Evolutionary conservation across 2,888 invertebrate species (phyloP).

Genomic region (Carabus problematicus): DNA sequence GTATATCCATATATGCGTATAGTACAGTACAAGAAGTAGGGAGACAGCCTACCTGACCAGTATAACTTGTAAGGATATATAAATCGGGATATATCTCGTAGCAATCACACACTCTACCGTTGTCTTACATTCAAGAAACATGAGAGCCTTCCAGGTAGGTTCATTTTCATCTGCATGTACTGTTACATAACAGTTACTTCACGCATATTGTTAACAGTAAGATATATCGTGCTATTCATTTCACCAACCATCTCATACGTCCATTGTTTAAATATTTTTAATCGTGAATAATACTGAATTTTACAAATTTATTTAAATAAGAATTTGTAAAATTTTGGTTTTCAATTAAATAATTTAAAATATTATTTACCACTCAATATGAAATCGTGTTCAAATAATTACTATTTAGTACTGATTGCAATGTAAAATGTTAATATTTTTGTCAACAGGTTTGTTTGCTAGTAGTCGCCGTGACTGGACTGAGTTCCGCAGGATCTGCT

Average conservation of each 20-base stretch:
- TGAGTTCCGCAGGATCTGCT: conserved; percentile 15
- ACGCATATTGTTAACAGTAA: no score
- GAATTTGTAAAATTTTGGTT: no score
- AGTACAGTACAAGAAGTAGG: conserved; percentile 7
- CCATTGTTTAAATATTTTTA: no score
- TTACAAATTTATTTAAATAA: no score
- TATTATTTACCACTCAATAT: no score
- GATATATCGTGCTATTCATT: no score
- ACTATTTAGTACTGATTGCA: no score
- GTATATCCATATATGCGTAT: not conserved
- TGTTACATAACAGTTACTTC: conserved; percentile 12
- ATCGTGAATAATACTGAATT: no score
- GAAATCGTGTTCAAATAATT: no score
- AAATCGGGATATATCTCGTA: conserved; percentile 38
- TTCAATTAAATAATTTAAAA: no score
- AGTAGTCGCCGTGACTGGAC: conserved; percentile 49
- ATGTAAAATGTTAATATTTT: not conserved
- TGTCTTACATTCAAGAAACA: conserved; percentile 44
- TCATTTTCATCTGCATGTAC: conserved; percentile 22
- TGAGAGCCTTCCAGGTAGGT: conserved; percentile 46
- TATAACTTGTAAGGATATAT: conserved; percentile 32
- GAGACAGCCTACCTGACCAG: conserved; percentile 22
- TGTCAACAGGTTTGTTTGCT: conserved; percentile 50
- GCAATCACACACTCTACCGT: conserved; percentile 35
- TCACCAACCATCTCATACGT: no score